Evolutionary conservation across 1,140 invertebrate species (phyloP).

Genomic region (Tetramorium simillimum): DNA sequence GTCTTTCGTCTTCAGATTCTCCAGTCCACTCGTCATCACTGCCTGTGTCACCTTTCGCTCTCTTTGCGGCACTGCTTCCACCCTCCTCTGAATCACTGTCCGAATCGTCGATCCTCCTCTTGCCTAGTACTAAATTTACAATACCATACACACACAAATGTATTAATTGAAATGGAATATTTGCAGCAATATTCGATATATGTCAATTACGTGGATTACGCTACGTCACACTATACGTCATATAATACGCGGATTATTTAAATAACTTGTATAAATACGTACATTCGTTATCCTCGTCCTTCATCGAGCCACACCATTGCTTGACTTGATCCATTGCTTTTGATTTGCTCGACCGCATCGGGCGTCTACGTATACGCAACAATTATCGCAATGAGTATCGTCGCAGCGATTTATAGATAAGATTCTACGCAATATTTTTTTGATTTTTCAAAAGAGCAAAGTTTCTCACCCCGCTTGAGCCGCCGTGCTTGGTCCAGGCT

Average conservation of each 20-base stretch:
- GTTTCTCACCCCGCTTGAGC: slow-evolving; percentile 78
- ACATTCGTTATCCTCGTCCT: slow-evolving; percentile 86
- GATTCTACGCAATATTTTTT: neutral
- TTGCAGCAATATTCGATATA: neutral
- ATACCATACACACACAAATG: neutral
- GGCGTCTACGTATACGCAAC: slow-evolving; percentile 84
- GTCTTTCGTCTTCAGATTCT: slow-evolving; percentile 83
- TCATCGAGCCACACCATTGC: slow-evolving; percentile 91
- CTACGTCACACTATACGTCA: neutral
- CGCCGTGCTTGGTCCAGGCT: slow-evolving; percentile 83
- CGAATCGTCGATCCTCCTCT: slow-evolving; percentile 80
- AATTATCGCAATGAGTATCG: slow-evolving; percentile 23
- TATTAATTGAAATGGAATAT: slow-evolving; percentile 2
- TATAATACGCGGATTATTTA: neutral
- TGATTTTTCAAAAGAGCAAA: neutral
- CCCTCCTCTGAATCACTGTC: slow-evolving; percentile 85
- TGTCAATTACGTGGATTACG: too few relatives aligned
- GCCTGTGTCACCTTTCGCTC: slow-evolving; percentile 84
- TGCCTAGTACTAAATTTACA: slow-evolving; percentile 77
- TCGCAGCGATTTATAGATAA: neutral
- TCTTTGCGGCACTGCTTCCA: slow-evolving; percentile 83
- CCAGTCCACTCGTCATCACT: slow-evolving; percentile 85
- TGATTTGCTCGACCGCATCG: slow-evolving; percentile 91
- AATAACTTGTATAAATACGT: slow-evolving; percentile 52
- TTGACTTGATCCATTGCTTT: slow-evolving; percentile 94